A percentile compares a stretch with the other conserved stretches of the same genome.
Evolutionary conservation across 2,888 invertebrate genomes (phyloP).

Genomic region (Frankliniella intonsa): DNA sequence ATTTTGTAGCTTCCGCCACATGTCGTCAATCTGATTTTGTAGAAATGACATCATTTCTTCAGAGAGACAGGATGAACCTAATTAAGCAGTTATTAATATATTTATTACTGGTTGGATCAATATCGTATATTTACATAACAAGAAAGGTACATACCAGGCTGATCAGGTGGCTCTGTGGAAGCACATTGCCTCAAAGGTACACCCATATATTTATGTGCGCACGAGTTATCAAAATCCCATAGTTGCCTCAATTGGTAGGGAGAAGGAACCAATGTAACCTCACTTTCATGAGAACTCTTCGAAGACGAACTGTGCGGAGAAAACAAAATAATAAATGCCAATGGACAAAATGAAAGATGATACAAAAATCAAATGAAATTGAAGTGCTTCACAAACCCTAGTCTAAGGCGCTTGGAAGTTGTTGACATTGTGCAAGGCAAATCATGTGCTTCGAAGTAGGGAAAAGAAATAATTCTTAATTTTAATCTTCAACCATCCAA

Average conservation of each 20-base stretch:
- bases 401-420: no score
- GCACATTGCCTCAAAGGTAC: background rate
- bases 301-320: no score
- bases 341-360: no score
- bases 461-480: no score
- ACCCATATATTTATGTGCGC: background rate
- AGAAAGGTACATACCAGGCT: background rate
- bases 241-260: background rate
- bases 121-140: background rate
- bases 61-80: background rate
- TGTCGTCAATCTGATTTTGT: background rate
- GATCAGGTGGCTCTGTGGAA: background rate
- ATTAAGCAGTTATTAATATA: background rate
- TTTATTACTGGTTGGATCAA: background rate
- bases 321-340: no score
- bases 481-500: no score
- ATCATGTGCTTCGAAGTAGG: no score
- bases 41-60: background rate
- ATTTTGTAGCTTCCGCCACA: background rate
- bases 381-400: no score
- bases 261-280: no score
- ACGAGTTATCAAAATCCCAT: background rate
- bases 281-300: no score
- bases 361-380: no score
- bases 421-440: no score